Evolutionary conservation across 2,888 invertebrate species (phyloP).

Genomic region (Nomada hirtipes): DNA sequence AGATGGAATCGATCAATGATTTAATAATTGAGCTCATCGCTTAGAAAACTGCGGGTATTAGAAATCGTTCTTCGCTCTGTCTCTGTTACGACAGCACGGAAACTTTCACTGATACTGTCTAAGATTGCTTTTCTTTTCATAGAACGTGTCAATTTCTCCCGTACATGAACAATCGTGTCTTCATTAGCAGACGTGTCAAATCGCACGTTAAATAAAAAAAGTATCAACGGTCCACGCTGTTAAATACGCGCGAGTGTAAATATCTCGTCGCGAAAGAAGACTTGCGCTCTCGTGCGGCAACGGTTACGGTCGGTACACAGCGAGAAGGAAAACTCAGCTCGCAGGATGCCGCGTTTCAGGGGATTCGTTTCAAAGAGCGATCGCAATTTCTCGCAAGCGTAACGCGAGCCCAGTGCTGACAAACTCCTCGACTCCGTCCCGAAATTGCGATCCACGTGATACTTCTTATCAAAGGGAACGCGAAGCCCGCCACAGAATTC

Average conservation of each 20-base stretch:
- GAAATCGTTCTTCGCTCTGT: conserved; percentile 8
- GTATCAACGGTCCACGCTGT: not conserved
- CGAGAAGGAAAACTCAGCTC: not conserved
- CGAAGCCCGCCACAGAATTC: conserved; percentile 17
- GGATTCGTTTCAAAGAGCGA: conserved; percentile 11
- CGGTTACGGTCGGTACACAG: not conserved
- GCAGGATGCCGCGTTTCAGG: not conserved
- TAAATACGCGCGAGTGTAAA: not conserved
- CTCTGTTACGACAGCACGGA: not conserved
- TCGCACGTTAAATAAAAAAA: not conserved
- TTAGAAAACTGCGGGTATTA: not conserved
- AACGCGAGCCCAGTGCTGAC: conserved; percentile 17
- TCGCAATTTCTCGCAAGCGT: conserved; percentile 11
- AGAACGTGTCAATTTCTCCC: not conserved
- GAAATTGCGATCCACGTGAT: conserved; percentile 33
- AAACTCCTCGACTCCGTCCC: conserved; percentile 19
- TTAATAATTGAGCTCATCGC: not conserved
- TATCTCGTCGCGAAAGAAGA: not conserved
- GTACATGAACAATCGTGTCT: not conserved
- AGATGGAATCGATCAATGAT: not conserved
- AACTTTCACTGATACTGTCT: conserved; percentile 1
- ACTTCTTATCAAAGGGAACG: conserved; percentile 46
- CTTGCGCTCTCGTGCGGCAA: not conserved
- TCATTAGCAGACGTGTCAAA: not conserved
- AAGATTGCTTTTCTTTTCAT: not conserved